Percentiles rank a stretch among this genome's conserved stretches.
Conservation (phyloP, 2,888 invertebrate species). For the Caenorhabditis sp. region DNA sequence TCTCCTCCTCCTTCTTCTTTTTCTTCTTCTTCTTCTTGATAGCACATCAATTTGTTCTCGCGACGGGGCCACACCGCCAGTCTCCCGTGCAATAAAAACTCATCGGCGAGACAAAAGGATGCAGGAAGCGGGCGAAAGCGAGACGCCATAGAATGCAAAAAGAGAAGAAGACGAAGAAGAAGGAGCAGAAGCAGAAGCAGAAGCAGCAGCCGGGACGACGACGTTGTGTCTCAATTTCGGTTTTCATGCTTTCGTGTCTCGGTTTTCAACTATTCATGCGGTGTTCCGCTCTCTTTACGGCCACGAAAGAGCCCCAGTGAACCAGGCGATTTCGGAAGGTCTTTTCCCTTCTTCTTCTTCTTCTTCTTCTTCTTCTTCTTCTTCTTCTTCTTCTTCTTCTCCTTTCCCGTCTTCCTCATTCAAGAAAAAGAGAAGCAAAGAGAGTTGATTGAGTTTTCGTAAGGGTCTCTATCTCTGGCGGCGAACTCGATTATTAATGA, state of each 20-base stretch:
- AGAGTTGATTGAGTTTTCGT: conserved; percentile 45
- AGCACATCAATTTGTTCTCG: conserved; percentile 42
- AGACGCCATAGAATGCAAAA: conserved; percentile 43
- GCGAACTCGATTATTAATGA: conserved; percentile 50
- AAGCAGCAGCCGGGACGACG: background rate
- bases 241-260: conserved; percentile 36
- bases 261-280: conserved; percentile 54
- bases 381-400: too few relatives aligned
- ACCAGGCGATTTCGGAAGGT: too few relatives aligned
- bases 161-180: conserved; percentile 37
- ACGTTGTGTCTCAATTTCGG: conserved; percentile 48
- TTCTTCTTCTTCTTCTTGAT: conserved; percentile 21
- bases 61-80: background rate
- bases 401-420: too few relatives aligned
- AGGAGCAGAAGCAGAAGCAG: conserved; percentile 15
- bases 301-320: too few relatives aligned
- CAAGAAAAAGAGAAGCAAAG: background rate
- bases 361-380: too few relatives aligned
- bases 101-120: conserved; percentile 48
- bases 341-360: too few relatives aligned
- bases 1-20: background rate
- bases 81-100: conserved; percentile 45
- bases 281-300: conserved; percentile 23
- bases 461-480: conserved; percentile 1
- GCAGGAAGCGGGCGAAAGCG: conserved; percentile 33